These are phyloP conservation scores for Lycocerus yunnanus DNA, from an alignment of 2,888 invertebrate genomes.

Conservation along the genomic window DNA sequence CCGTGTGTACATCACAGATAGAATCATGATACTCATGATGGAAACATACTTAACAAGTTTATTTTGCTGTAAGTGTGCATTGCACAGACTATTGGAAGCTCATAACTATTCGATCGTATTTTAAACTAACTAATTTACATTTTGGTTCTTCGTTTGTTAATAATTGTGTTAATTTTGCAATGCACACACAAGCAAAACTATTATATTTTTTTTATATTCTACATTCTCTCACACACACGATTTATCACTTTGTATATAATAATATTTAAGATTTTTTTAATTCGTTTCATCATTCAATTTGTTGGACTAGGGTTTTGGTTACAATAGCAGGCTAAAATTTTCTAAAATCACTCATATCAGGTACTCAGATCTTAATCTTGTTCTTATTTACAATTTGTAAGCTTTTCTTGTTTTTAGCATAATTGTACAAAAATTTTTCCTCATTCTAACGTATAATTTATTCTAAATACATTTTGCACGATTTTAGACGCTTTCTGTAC, in stretches of 20 bases:
- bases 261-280: constrained; percentile 31
- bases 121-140: neutral
- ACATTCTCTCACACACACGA: constrained; percentile 37
- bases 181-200: neutral
- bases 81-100: constrained; percentile 24
- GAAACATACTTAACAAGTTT: constrained; percentile 28
- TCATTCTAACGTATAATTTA: neutral
- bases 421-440: constrained; percentile 19
- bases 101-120: constrained; percentile 6
- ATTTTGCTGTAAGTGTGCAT: constrained; percentile 14
- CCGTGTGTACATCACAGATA: constrained; percentile 50
- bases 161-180: neutral
- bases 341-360: constrained; percentile 39
- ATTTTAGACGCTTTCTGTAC: neutral
- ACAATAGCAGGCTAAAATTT: constrained; percentile 39
- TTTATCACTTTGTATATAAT: constrained; percentile 34
- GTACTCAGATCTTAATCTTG: constrained; percentile 32
- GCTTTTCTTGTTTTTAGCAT: constrained; percentile 12
- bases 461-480: neutral
- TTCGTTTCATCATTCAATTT: constrained; percentile 34
- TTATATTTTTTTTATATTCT: constrained; percentile 16
- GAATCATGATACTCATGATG: constrained; percentile 43
- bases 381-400: constrained; percentile 27
- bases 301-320: constrained; percentile 40
- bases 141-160: constrained; percentile 4